These are phyloP conservation scores for Bradypus variegatus DNA, from an alignment of 2,797 vertebrate species.

Conservation along the genomic window DNA sequence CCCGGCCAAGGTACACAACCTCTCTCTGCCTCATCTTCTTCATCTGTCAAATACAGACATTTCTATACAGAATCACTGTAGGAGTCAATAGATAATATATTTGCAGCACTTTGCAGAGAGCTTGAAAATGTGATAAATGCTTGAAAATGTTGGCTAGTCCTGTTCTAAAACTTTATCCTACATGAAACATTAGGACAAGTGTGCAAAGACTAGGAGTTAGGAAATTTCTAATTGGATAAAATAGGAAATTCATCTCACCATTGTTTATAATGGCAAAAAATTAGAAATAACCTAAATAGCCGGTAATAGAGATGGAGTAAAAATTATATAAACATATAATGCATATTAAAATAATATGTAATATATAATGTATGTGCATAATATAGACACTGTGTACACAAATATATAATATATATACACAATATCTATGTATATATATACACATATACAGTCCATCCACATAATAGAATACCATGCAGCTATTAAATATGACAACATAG, in stretches of 20 bases:
- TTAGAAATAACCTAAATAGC: not conserved
- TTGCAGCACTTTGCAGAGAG: not conserved
- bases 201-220: not conserved
- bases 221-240: not conserved
- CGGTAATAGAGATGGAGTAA: not conserved
- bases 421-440: too few relatives aligned
- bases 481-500: not conserved
- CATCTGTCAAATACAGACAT: not conserved
- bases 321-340: not conserved
- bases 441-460: not conserved
- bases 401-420: too few relatives aligned
- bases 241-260: not conserved
- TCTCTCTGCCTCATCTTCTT: not conserved
- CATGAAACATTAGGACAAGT: not conserved
- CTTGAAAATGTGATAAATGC: not conserved
- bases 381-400: not conserved
- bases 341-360: too few relatives aligned
- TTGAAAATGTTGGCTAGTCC: not conserved
- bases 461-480: not conserved
- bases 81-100: not conserved
- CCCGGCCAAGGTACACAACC: not conserved
- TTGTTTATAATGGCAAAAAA: conserved; percentile 3
- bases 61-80: not conserved
- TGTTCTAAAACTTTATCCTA: conserved; percentile 8
- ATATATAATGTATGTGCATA: not conserved